A percentile compares a stretch with the other conserved stretches of the same genome.
These are phyloP conservation scores for Hippocampus barbouri DNA, from an alignment of 2,113 vertebrate genomes.

Conservation along the genomic window DNA sequence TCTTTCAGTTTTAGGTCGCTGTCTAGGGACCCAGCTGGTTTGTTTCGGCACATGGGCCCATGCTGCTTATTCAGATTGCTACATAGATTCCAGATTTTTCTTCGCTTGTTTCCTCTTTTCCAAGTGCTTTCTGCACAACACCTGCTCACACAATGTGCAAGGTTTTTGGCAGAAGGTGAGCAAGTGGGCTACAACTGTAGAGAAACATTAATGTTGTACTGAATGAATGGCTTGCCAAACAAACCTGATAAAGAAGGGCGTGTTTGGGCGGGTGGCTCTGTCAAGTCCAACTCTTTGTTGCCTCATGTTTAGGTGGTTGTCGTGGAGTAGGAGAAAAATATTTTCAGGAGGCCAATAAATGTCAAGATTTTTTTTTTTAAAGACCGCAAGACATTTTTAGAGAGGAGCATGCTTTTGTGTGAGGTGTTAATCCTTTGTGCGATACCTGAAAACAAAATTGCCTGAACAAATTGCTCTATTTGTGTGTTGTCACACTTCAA, in stretches of 20 bases:
- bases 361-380: too few species aligned
- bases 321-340: conserved; percentile 45
- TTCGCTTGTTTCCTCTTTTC: conserved; percentile 26
- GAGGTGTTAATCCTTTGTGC: too few species aligned
- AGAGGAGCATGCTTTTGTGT: too few species aligned
- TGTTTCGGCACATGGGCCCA: conserved; percentile 18
- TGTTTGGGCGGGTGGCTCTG: conserved; percentile 8
- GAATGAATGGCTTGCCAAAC: not conserved
- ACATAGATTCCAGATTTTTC: conserved; percentile 42
- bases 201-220: too few species aligned
- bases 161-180: conserved; percentile 49
- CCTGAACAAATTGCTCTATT: too few species aligned
- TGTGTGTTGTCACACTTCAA: too few species aligned
- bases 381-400: too few species aligned
- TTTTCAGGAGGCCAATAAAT: not conserved
- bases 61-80: conserved; percentile 17
- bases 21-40: conserved; percentile 9
- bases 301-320: not conserved
- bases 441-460: too few species aligned
- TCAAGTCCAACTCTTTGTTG: not conserved
- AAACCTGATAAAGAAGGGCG: conserved; percentile 22
- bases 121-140: conserved; percentile 38
- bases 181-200: conserved; percentile 15
- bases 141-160: conserved; percentile 57
- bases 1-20: conserved; percentile 36